These are phyloP conservation scores for Epinephelus coioides DNA, from an alignment of 2,797 vertebrate species.

Conservation along the genomic window DNA sequence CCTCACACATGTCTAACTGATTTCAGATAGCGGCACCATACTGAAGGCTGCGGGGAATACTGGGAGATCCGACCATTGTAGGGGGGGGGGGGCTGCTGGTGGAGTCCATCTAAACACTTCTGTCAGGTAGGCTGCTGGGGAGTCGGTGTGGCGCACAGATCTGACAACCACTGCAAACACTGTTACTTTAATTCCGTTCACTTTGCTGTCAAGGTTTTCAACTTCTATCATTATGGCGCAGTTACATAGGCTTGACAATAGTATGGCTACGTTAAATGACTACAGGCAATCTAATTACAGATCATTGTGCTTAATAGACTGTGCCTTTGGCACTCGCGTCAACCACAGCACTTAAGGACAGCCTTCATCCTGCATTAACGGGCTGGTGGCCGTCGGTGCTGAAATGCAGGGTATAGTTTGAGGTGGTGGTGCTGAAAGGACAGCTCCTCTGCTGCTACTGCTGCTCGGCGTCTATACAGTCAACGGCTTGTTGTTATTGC, in stretches of 20 bases:
- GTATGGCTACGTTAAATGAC: constrained; percentile 44
- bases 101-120: constrained; percentile 18
- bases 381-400: constrained; percentile 48
- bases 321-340: constrained; percentile 60
- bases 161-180: background rate
- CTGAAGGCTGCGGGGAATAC: constrained; percentile 27
- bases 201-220: constrained; percentile 22
- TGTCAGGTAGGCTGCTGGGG: background rate
- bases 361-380: constrained; percentile 42
- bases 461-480: constrained; percentile 20
- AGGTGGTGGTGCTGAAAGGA: constrained; percentile 83
- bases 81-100: background rate
- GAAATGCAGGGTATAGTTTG: constrained; percentile 48
- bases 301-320: constrained; percentile 62
- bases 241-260: constrained; percentile 36
- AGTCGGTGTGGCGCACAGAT: background rate
- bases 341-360: constrained; percentile 51
- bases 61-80: constrained; percentile 5
- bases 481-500: constrained; percentile 47
- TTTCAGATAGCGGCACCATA: constrained; percentile 29
- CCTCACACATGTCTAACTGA: constrained; percentile 33
- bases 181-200: constrained; percentile 28
- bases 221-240: constrained; percentile 17
- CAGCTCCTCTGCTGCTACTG: constrained; percentile 74
- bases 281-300: constrained; percentile 63